Evolutionary conservation across 1,140 invertebrate genomes (phyloP).

Genomic region (Vanessa tameamea): DNA sequence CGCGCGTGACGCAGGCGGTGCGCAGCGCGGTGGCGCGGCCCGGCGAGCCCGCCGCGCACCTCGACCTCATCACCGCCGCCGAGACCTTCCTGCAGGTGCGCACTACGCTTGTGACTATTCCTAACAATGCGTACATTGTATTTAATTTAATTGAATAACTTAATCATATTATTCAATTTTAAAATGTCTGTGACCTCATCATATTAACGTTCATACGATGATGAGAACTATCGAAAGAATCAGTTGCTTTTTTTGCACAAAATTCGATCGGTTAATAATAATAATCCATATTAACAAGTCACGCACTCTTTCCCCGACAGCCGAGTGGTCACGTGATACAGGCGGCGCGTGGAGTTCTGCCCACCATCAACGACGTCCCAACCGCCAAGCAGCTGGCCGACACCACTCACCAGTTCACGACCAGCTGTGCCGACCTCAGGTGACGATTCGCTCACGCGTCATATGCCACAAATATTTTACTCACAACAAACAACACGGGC

Average conservation of each 20-base stretch:
- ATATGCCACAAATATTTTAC: too few species aligned
- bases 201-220: too few species aligned
- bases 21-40: constrained; percentile 87
- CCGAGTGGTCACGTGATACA: constrained; percentile 87
- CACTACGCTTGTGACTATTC: not conserved
- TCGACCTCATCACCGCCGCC: constrained; percentile 92
- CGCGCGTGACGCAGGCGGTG: constrained; percentile 90
- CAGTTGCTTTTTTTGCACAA: too few species aligned
- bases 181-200: too few species aligned
- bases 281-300: too few species aligned
- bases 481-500: too few species aligned
- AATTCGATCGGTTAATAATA: too few species aligned
- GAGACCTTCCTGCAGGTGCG: constrained; percentile 90
- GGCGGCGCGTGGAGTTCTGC: constrained; percentile 90
- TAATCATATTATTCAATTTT: too few species aligned
- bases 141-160: too few species aligned
- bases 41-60: constrained; percentile 87
- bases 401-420: constrained; percentile 87
- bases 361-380: constrained; percentile 91
- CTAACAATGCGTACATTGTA: too few species aligned
- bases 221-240: too few species aligned
- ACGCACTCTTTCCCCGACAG: constrained; percentile 47
- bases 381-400: constrained; percentile 86
- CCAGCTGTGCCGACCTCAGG: constrained; percentile 89
- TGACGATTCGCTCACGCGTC: constrained; percentile 27